Conservation (phyloP, 2,888 invertebrate species). For the Sphecodes monilicornis region DNA sequence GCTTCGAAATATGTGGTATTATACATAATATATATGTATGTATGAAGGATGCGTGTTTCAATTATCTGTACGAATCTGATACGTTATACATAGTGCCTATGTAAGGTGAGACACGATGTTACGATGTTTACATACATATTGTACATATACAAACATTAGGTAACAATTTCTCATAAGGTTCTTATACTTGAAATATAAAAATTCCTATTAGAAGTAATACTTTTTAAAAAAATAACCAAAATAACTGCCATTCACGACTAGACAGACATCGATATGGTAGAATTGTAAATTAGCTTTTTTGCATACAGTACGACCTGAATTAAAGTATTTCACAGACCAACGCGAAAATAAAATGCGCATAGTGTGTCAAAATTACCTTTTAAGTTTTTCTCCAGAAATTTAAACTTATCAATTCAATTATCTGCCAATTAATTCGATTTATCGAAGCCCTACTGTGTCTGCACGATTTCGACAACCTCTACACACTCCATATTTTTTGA, state of each 20-base stretch:
- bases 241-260: background rate
- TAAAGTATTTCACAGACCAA: background rate
- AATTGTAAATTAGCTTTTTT: background rate
- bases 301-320: background rate
- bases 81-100: conserved; percentile 40
- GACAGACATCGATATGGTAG: background rate
- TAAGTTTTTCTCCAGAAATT: background rate
- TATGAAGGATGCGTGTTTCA: conserved; percentile 4
- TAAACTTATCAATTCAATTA: background rate
- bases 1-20: background rate
- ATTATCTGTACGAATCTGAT: conserved; percentile 28
- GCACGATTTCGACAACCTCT: background rate
- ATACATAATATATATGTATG: background rate
- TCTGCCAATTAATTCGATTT: background rate
- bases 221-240: background rate
- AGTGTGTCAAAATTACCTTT: background rate
- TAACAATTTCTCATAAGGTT: background rate
- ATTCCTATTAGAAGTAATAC: background rate
- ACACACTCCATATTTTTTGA: background rate
- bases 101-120: background rate
- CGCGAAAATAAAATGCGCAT: background rate
- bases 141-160: background rate
- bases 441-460: background rate
- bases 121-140: background rate
- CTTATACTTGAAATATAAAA: background rate